Evolutionary conservation across 2,113 vertebrate genomes (phyloP), one percentile per base, ranked within the genome.

Genomic region (Bucco capensis): DNA sequence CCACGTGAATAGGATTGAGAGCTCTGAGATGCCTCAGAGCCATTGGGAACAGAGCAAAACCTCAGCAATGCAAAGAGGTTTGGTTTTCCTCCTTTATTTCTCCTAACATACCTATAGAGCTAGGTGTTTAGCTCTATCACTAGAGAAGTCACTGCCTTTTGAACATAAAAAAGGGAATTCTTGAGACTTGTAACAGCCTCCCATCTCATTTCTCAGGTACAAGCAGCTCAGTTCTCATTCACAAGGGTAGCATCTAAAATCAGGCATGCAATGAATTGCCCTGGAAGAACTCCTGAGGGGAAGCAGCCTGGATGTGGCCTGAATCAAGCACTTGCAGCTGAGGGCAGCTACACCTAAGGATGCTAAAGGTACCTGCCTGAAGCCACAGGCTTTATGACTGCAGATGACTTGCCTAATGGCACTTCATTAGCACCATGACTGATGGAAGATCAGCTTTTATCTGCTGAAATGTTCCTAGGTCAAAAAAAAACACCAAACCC

Each of bases 321-420:
- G 47, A 89, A 86, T 70, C 28, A 58, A 93, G 40, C 46, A 92
- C 74, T 92, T 94, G 79, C 88, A 53, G 76, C 65, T 28, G 15
- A 73, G 73, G 84, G 37, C 42, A 93, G 42, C 79, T 18, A 58
- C 37, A 28, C 44, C 31, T 16, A 73, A 78, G 18, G 15, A 49
- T 64, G 53, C 16, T 72, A 30, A 66, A 77, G 44, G 69, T 51
- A 31, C 0, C 1, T 44, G 25, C 60, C 22, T 38, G 47, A 86
- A 89, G 11, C 44, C 73, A 64, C 24, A 78, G 27, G 38, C 35
- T 38, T n/a, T 66, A 46, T 7, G 25, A 94, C 60, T 7, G 2
- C 35, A 93, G 91, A 90, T n/a, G 60, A 74, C 27, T 37, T 78
- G 38, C 51, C 53, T 86, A 86, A 89, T 38, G 14, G 54, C 49